Evolutionary conservation across 1,140 invertebrate species (phyloP), one percentile per base, ranked within the genome.

Genomic region (Pomacea maculata): DNA sequence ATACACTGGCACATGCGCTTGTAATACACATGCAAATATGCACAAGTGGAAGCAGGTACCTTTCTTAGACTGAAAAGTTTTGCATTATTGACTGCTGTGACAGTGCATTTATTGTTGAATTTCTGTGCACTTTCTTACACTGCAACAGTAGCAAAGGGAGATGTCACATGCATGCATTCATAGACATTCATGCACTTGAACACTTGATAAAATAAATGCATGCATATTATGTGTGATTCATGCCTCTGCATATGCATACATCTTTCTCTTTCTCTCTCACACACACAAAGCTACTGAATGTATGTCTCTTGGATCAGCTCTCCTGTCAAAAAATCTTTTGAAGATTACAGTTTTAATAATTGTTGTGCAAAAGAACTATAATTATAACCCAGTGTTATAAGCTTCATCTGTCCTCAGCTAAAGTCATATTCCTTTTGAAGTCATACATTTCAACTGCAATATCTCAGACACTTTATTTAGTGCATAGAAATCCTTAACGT

Each of bases 301-400:
- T 0, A 45, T 45, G 34, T 45, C 34, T 45, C 6, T 45, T 45
- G 34, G 6, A 45, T 45, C 34, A 45, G 34, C 34, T 45, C 34
- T 45, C 34, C 34, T 6, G 2, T 45, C 34, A 45, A 45, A 45
- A 45, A 45, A 45, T 45, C 34, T 45, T 45, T 2, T 45, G 34
- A 45, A 45, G 34, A 45, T 45, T 45, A 21, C 54, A 25, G n/a
- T 45, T 54, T 57, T 71, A 25, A 21, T 71, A 29, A 15, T 52
- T n/a, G 57, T 79, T 68, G 70, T 79, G 57, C 15, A 57, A 61
- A 29, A 34, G n/a, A 72, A 72, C 29, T 29, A 72, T 19, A 34
- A 72, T 72, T 29, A 72, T 15, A 34, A 29, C 17, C 17, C 25
- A 45, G 34, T 45, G 2, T 4, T 45, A 45, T 45, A 45, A 45